phyloP scores from a whole-genome alignment of 2,797 vertebrate species.

The Cetoscarus ocellatus region DNA sequence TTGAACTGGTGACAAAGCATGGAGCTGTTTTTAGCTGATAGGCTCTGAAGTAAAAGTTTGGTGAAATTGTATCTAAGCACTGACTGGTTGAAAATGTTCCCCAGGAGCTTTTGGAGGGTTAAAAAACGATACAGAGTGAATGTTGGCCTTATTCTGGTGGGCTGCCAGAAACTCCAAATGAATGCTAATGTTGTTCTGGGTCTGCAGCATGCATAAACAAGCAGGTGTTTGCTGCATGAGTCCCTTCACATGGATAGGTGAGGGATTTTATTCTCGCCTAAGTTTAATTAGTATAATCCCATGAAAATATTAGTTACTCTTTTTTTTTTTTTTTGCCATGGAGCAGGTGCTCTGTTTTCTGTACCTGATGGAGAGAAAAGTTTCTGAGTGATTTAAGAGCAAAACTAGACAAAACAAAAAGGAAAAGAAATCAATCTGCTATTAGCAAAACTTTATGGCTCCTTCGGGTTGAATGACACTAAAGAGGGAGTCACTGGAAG shows the following conservation, averaged over 20 bases:
- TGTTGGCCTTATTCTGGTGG: conserved; percentile 6
- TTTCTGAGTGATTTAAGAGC: not conserved
- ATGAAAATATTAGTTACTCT: not conserved
- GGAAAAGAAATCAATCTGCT: not conserved
- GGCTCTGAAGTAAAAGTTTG: not conserved
- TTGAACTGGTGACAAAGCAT: not conserved
- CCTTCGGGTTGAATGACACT: too few species aligned
- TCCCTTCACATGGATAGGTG: not conserved
- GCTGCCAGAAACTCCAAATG: conserved; percentile 1
- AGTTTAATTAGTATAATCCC: not conserved
- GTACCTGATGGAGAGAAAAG: not conserved
- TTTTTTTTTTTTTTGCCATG: not conserved
- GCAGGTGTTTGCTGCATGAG: not conserved
- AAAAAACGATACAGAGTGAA: not conserved
- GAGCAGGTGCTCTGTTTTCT: not conserved
- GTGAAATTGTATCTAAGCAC: not conserved
- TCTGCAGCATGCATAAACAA: not conserved
- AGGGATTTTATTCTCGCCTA: not conserved
- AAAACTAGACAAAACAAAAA: not conserved
- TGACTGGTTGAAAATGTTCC: not conserved
- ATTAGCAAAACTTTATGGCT: not conserved
- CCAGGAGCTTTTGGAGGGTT: not conserved
- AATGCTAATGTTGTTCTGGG: conserved; percentile 6
- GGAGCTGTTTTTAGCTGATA: not conserved
- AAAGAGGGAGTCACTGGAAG: too few species aligned